Conservation (phyloP, 2,797 vertebrate species). For the Argentina silus region DNA sequence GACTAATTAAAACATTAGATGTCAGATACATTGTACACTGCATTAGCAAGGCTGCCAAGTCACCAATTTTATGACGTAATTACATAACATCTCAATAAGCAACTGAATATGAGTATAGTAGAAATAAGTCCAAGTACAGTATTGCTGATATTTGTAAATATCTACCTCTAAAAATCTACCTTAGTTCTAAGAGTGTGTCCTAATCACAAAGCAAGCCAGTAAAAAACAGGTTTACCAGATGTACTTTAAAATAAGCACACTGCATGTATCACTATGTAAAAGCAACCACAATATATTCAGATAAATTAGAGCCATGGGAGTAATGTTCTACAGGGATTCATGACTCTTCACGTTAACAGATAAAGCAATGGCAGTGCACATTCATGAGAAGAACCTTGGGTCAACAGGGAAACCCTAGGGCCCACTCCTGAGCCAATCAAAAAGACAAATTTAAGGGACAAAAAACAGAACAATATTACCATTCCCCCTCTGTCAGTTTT, state of each 20-base stretch:
- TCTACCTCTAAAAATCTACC: conserved; percentile 31
- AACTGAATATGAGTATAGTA: conserved; percentile 50
- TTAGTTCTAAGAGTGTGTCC: conserved; percentile 41
- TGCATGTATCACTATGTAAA: conserved; percentile 49
- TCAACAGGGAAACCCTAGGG: conserved; percentile 20
- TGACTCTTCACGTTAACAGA: conserved; percentile 23
- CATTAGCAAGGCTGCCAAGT: conserved; percentile 50
- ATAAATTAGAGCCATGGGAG: conserved; percentile 69
- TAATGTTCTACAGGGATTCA: conserved; percentile 49
- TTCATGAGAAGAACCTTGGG: conserved; percentile 30
- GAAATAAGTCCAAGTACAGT: conserved; percentile 48
- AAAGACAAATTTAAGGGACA: conserved; percentile 23
- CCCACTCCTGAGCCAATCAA: conserved; percentile 49
- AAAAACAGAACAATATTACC: conserved; percentile 1
- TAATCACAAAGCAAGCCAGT: conserved; percentile 46
- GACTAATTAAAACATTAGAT: conserved; percentile 52
- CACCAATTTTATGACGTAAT: conserved; percentile 45
- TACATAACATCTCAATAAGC: conserved; percentile 51
- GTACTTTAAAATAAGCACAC: conserved; percentile 63
- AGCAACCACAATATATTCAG: conserved; percentile 56
- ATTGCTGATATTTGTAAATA: conserved; percentile 30
- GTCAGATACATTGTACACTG: conserved; percentile 59
- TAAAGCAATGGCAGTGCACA: conserved; percentile 54
- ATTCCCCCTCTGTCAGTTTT: background rate
- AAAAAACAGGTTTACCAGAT: conserved; percentile 56